A percentile compares a stretch with the other conserved stretches of the same genome.
These are phyloP conservation scores for Muricea muricata DNA, from an alignment of 92 coral and sea anemone species.

Conservation along the genomic window DNA sequence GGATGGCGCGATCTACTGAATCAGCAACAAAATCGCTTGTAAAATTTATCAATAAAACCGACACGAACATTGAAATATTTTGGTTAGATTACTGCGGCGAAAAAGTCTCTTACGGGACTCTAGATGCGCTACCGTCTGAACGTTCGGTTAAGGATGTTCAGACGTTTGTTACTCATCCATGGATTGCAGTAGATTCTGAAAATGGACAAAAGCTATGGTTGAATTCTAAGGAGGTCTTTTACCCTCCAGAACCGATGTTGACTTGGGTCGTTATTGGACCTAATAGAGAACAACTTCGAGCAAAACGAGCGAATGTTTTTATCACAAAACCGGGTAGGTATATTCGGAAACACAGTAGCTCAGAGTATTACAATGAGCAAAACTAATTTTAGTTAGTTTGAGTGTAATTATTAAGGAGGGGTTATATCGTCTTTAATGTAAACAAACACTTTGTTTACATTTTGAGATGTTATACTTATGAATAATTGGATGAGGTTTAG, in stretches of 20 bases:
- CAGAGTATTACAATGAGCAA: too few species aligned
- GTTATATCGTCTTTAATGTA: too few species aligned
- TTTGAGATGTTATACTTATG: too few species aligned
- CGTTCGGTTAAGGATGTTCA: constrained; percentile 30
- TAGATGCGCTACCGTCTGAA: constrained; percentile 5
- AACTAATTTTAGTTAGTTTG: too few species aligned
- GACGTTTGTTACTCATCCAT: constrained; percentile 89
- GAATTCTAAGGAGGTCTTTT: constrained; percentile 73
- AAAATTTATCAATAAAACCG: constrained; percentile 77
- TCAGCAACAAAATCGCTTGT: constrained; percentile 66
- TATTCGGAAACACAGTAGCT: too few species aligned
- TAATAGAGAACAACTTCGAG: constrained; percentile 54
- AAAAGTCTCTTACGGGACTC: constrained; percentile 57
- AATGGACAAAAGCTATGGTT: constrained; percentile 74
- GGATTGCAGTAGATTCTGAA: constrained; percentile 81
- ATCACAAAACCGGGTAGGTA: constrained; percentile 86
- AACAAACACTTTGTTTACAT: too few species aligned
- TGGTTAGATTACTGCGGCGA: constrained; percentile 83
- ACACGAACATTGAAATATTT: constrained; percentile 69
- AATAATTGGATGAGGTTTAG: too few species aligned
- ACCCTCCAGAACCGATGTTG: constrained; percentile 71
- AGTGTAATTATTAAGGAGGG: too few species aligned
- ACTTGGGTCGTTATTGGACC: constrained; percentile 52
- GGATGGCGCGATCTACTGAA: constrained; percentile 49
- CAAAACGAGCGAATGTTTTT: constrained; percentile 53